Conservation (phyloP, 1,140 invertebrate genomes). For the Drosophila kikkawai region DNA sequence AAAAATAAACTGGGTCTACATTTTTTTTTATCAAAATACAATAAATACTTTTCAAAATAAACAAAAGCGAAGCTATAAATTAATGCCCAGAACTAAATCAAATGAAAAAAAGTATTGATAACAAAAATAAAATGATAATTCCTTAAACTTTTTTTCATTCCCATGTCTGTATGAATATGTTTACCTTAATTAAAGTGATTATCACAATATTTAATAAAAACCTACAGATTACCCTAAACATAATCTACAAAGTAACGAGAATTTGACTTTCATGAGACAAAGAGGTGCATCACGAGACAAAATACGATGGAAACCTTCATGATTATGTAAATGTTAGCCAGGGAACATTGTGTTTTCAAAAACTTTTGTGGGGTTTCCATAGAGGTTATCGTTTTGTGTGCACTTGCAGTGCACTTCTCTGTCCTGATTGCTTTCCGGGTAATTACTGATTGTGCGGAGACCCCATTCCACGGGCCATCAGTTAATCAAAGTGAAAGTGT, state of each 20-base stretch:
- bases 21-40: neutral
- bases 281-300: constrained; percentile 18
- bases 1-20: constrained; percentile 12
- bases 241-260: constrained; percentile 4
- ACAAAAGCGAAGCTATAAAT: neutral
- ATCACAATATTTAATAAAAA: neutral
- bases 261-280: constrained; percentile 2
- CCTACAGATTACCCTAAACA: neutral
- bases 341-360: constrained; percentile 3
- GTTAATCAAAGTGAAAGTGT: constrained; percentile 38
- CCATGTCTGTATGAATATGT: neutral
- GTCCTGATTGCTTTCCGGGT: constrained; percentile 49
- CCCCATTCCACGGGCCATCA: constrained; percentile 22
- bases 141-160: neutral
- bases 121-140: constrained; percentile 3
- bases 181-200: constrained; percentile 4
- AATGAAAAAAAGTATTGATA: neutral
- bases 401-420: constrained; percentile 15
- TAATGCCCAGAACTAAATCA: constrained; percentile 6
- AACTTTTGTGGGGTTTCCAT: constrained; percentile 15
- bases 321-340: constrained; percentile 26
- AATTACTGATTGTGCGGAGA: constrained; percentile 44
- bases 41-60: constrained; percentile 15
- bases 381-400: constrained; percentile 13
- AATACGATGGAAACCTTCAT: constrained; percentile 1